phyloP scores from a whole-genome alignment of 2,797 vertebrate genomes.

The Catamblyrhynchus diadema region DNA sequence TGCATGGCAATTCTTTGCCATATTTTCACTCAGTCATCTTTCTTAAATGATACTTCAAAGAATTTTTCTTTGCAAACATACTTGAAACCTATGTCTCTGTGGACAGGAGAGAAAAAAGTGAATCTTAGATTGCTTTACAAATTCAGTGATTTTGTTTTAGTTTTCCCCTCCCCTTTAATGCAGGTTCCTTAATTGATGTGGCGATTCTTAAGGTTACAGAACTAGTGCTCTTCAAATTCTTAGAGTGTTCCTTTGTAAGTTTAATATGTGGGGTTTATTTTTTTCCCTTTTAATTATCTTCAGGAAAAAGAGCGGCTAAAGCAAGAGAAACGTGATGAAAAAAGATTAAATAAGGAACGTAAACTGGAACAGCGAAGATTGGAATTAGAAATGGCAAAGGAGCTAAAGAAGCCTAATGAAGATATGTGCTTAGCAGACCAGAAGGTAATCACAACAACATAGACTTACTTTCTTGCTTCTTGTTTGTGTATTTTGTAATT shows the following conservation, averaged over 20 bases:
- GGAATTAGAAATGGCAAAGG: constrained; percentile 93
- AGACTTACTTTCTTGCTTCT: not conserved
- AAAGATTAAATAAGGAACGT: constrained; percentile 92
- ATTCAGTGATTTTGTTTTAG: not conserved
- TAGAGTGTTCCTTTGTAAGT: not conserved
- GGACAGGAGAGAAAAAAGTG: not conserved
- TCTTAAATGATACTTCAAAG: not conserved
- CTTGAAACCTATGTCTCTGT: not conserved
- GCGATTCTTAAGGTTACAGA: not conserved
- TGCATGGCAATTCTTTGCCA: not conserved
- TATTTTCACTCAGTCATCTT: not conserved
- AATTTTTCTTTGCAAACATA: not conserved
- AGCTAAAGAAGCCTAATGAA: constrained; percentile 95
- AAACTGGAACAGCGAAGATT: constrained; percentile 88
- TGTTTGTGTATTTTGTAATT: not conserved
- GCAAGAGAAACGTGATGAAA: constrained; percentile 93
- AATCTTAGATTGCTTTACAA: not conserved
- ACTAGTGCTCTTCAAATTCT: constrained; percentile 20
- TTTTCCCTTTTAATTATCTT: constrained; percentile 45
- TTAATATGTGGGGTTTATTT: constrained; percentile 4
- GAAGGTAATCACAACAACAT: constrained; percentile 79
- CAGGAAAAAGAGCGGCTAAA: constrained; percentile 92
- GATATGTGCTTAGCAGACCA: constrained; percentile 96
- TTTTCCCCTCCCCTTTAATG: not conserved
- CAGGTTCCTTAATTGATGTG: not conserved